A percentile compares a stretch with the other conserved stretches of the same genome.
Conservation (phyloP, 2,797 vertebrate species). For the Sebastolobus alascanus region DNA sequence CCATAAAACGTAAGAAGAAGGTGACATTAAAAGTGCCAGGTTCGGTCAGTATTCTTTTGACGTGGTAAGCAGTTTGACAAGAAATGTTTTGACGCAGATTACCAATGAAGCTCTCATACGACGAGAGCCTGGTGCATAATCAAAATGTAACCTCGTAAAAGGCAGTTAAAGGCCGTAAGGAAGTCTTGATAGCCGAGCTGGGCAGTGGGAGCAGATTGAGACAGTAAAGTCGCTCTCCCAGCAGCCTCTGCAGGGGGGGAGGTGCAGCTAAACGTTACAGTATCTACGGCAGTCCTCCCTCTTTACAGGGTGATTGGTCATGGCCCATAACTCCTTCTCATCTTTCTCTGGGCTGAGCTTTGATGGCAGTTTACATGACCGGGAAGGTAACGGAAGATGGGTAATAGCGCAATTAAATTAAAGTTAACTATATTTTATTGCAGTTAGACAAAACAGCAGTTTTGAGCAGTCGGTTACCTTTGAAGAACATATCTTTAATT, state of each 20-base stretch:
- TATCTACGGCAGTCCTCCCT: slow-evolving; percentile 69
- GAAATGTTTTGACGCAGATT: slow-evolving; percentile 57
- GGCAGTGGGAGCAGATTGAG: slow-evolving; percentile 79
- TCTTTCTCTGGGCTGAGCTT: slow-evolving; percentile 73
- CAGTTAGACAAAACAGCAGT: slow-evolving; percentile 55
- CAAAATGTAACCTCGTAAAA: slow-evolving; percentile 70
- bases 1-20: slow-evolving; percentile 61
- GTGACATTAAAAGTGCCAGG: slow-evolving; percentile 62
- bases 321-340: slow-evolving; percentile 78
- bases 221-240: slow-evolving; percentile 76
- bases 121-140: slow-evolving; percentile 66
- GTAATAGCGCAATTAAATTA: slow-evolving; percentile 67
- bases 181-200: slow-evolving; percentile 69
- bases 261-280: slow-evolving; percentile 75
- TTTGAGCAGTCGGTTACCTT: slow-evolving; percentile 39
- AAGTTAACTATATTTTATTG: slow-evolving; percentile 68
- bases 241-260: slow-evolving; percentile 60
- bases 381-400: slow-evolving; percentile 53
- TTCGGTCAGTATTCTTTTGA: slow-evolving; percentile 65
- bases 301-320: slow-evolving; percentile 83
- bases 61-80: slow-evolving; percentile 72
- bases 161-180: slow-evolving; percentile 65
- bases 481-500: slow-evolving; percentile 35
- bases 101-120: slow-evolving; percentile 42
- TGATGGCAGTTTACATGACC: slow-evolving; percentile 68